Evolutionary conservation across 2,888 invertebrate species (phyloP).

Genomic region (Lapara coniferarum): DNA sequence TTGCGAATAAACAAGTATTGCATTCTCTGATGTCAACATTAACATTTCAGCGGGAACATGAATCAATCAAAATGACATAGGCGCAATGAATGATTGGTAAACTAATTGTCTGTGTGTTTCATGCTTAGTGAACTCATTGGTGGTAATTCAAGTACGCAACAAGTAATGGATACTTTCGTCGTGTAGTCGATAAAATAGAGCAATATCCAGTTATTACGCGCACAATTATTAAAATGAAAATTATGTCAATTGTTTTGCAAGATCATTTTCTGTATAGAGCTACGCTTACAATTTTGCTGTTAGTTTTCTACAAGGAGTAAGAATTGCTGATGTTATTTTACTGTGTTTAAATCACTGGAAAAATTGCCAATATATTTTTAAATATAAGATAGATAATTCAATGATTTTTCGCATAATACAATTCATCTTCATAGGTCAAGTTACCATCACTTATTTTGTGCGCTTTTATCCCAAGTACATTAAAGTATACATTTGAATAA

Average conservation of each 20-base stretch:
- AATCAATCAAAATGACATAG: slow-evolving; percentile 14
- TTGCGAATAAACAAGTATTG: slow-evolving; percentile 6
- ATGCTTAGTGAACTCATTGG: slow-evolving; percentile 34
- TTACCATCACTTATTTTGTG: neutral
- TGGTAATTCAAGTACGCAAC: slow-evolving; percentile 31
- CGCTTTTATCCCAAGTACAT: neutral
- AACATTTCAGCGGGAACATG: slow-evolving; percentile 4
- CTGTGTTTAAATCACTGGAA: neutral
- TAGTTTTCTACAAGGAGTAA: neutral
- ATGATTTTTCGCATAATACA: neutral
- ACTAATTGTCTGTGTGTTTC: slow-evolving; percentile 35
- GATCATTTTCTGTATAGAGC: neutral
- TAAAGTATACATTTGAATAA: neutral
- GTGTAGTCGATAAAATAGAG: slow-evolving; percentile 11
- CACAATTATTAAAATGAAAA: neutral
- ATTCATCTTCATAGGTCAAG: neutral
- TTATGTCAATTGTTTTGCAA: neutral
- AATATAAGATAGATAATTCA: no score
- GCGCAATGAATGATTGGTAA: slow-evolving; percentile 14
- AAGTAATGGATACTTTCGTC: slow-evolving; percentile 33
- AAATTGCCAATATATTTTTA: neutral
- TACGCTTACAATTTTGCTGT: neutral
- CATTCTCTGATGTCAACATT: slow-evolving; percentile 17
- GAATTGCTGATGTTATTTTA: neutral
- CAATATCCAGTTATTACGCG: slow-evolving; percentile 2